Conservation (phyloP, 2,888 invertebrate genomes). For the Mesopsocus fuscifrons region DNA sequence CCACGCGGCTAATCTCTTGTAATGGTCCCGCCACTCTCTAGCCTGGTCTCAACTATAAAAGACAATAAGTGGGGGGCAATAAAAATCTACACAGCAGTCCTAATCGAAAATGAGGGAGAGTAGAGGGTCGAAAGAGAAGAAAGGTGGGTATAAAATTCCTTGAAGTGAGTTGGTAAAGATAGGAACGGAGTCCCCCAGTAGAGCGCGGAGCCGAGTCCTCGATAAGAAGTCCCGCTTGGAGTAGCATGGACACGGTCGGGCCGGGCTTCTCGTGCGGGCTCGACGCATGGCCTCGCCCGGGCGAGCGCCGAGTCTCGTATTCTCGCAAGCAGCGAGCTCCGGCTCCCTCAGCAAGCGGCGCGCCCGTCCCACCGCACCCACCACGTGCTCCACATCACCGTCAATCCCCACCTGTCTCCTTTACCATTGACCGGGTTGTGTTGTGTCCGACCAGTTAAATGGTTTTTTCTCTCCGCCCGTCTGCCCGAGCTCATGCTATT, state of each 20-base stretch:
- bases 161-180: constrained; percentile 2
- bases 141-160: background rate
- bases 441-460: background rate
- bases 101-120: too few species aligned
- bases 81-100: too few species aligned
- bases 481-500: too few species aligned
- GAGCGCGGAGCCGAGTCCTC: background rate
- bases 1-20: too few species aligned
- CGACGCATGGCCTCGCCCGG: constrained; percentile 8
- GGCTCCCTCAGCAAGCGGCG: constrained; percentile 5
- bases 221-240: background rate
- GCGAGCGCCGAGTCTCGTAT: constrained; percentile 9
- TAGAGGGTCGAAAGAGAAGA: constrained; percentile 3
- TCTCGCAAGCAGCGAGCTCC: constrained; percentile 9
- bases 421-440: background rate
- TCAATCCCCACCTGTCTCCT: background rate
- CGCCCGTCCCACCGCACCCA: background rate
- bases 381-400: background rate
- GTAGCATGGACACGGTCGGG: background rate
- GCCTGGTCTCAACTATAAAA: too few species aligned
- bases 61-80: too few species aligned
- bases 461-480: background rate
- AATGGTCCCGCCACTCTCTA: too few species aligned
- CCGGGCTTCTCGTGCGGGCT: background rate
- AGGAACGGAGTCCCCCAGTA: constrained; percentile 5